phyloP scores from a whole-genome alignment of 2,113 vertebrate genomes.

The Eleginops maclovinus region DNA sequence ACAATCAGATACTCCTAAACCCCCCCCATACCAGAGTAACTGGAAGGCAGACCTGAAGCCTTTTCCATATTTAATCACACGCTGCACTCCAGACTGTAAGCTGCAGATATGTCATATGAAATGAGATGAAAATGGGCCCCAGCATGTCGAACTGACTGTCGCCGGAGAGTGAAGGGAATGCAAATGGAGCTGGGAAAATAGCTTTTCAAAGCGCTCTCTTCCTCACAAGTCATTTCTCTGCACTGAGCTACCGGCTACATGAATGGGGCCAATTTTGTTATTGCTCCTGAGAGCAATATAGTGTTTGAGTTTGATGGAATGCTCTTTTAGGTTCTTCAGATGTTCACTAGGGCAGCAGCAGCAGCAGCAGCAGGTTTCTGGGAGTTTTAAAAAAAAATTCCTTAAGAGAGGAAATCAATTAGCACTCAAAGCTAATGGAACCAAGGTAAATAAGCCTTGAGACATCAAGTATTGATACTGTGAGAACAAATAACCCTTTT shows the following conservation, averaged over 20 bases:
- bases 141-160: background rate
- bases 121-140: conserved; percentile 8
- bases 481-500: background rate
- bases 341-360: background rate
- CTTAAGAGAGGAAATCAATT: background rate
- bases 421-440: background rate
- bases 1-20: background rate
- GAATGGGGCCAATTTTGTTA: conserved; percentile 1
- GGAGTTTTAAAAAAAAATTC: too few species aligned
- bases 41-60: background rate
- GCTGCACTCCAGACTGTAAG: background rate
- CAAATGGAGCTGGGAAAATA: conserved; percentile 2
- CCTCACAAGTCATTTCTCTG: conserved; percentile 7
- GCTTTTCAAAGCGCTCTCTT: conserved; percentile 11
- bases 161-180: background rate
- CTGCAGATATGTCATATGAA: conserved; percentile 8
- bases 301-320: conserved; percentile 4
- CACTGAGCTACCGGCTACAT: background rate
- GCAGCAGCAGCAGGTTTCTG: too few species aligned
- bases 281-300: conserved; percentile 20
- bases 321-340: conserved; percentile 4
- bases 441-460: background rate
- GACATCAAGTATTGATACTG: background rate
- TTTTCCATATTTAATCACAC: conserved; percentile 20
- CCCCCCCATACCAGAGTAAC: background rate